Evolutionary conservation across 2,113 vertebrate genomes (phyloP), one percentile per base, ranked within the genome.

Genomic region (Excalfactoria chinensis): DNA sequence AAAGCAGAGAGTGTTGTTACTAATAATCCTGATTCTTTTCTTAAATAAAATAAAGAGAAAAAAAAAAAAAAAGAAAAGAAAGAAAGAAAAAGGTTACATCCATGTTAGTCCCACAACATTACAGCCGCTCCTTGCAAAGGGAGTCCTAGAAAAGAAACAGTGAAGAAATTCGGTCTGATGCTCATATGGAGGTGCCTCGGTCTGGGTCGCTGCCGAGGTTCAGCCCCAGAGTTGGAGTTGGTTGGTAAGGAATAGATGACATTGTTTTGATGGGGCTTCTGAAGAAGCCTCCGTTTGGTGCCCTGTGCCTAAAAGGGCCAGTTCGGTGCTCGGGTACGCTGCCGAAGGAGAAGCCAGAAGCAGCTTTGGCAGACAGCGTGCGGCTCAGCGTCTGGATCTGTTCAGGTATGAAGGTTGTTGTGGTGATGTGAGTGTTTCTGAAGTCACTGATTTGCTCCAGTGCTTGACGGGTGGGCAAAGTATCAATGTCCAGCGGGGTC

Each of bases 371-470:
- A 23, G 99, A 99, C 88, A 99, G 98, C 87, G 98, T 99, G 96
- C 99, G 99, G 98, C 99, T 99, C 96, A 99, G 99, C 97, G 99
- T 99, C 98, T 99, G 99, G 98, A 99, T 99, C 98, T 99, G 99
- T 97, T 99, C 99, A 49, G 99, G 99, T 98, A 99, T 99, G 98
- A 99, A 99, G 97, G 99, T 99, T 91, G 99, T 99, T 92, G 99
- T 99, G 96, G 99, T 99, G 97, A 99, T 99, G 97, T 99, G 99
- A 94, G 99, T 99, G 98, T 99, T 99, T 96, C 99, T 99, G 98
- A 99, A 99, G 97, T 99, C 99, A 97, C 99, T 99, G 98, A 99
- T 99, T 98, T 99, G 99, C 98, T 99, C 99, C 92, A 99, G 98
- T 16, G 99, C 99, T 98, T 99, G 99, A 70, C 99, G 99, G 25